Percentiles rank a stretch among this genome's conserved stretches.
These are phyloP conservation scores for Psylliodes chrysocephalus DNA, from an alignment of 2,888 invertebrate species.

Conservation along the genomic window DNA sequence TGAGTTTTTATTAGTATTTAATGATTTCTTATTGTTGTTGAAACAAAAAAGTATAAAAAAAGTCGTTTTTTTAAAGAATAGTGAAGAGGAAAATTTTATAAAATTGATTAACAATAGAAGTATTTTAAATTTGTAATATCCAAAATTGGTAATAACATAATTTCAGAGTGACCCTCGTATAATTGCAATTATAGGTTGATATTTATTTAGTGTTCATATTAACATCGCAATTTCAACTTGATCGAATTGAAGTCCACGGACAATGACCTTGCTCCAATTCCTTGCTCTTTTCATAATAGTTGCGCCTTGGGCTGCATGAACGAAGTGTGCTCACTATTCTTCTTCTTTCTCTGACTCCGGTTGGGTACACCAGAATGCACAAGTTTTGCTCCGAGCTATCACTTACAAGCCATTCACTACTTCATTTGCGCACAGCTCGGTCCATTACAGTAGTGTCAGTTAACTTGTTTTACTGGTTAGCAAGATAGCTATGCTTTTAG, in stretches of 20 bases:
- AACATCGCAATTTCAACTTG: slow-evolving; percentile 7
- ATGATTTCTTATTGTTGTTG: no score
- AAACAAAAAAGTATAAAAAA: no score
- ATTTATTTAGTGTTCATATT: slow-evolving; percentile 5
- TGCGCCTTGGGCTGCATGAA: slow-evolving; percentile 46
- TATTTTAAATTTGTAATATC: no score
- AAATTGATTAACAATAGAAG: no score
- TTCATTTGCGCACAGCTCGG: slow-evolving; percentile 2
- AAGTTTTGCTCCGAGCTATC: slow-evolving; percentile 31
- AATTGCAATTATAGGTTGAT: background rate
- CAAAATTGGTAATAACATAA: no score
- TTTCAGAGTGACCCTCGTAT: no score
- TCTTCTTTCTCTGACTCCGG: slow-evolving; percentile 51
- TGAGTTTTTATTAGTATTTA: no score
- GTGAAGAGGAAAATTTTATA: no score
- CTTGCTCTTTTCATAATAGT: slow-evolving; percentile 52
- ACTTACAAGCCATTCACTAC: slow-evolving; percentile 19
- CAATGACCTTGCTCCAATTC: slow-evolving; percentile 61
- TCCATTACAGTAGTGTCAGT: slow-evolving; percentile 1
- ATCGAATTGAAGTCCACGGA: slow-evolving; percentile 49
- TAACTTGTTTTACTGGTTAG: slow-evolving; percentile 4
- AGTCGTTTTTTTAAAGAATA: no score
- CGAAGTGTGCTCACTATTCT: slow-evolving; percentile 52
- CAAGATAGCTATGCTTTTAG: background rate
- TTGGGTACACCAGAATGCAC: slow-evolving; percentile 51